Conservation (phyloP, 2,797 vertebrate genomes). For the Apogon talboti region DNA sequence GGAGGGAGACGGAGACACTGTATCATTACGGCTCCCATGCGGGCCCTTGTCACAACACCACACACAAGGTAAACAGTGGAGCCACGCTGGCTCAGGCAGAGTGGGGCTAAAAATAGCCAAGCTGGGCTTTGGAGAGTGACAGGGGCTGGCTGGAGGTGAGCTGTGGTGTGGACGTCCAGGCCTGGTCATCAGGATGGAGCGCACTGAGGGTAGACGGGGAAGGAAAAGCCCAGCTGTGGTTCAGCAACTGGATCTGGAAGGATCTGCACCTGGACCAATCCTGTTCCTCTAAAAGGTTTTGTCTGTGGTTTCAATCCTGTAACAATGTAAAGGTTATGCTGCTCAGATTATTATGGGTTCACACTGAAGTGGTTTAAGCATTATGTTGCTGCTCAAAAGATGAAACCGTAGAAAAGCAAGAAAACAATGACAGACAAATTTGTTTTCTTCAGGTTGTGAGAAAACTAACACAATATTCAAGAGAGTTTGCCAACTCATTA, state of each 20-base stretch:
- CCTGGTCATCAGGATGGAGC: constrained; percentile 24
- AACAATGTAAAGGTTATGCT: not conserved
- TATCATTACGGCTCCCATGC: constrained; percentile 81
- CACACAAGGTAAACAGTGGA: constrained; percentile 70
- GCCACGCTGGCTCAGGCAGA: constrained; percentile 59
- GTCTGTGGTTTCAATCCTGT: not conserved
- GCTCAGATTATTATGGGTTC: not conserved
- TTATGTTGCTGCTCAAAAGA: not conserved
- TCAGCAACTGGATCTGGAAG: not conserved
- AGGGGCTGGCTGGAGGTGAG: constrained; percentile 44
- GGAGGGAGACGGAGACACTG: constrained; percentile 79
- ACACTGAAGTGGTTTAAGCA: not conserved
- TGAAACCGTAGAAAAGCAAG: not conserved
- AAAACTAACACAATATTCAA: too few species aligned
- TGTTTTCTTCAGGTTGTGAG: too few species aligned
- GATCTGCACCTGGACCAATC: constrained; percentile 4
- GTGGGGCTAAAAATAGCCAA: constrained; percentile 74
- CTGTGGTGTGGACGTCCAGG: constrained; percentile 36
- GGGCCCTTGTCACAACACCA: constrained; percentile 81
- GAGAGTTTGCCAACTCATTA: too few species aligned
- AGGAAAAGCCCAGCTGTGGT: constrained; percentile 10
- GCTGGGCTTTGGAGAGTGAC: constrained; percentile 42
- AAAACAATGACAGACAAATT: not conserved
- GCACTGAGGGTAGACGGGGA: constrained; percentile 3
- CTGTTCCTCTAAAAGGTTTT: not conserved